Evolutionary conservation across 2,888 invertebrate species (phyloP).

Genomic region (Schizotus pectinicornis): DNA sequence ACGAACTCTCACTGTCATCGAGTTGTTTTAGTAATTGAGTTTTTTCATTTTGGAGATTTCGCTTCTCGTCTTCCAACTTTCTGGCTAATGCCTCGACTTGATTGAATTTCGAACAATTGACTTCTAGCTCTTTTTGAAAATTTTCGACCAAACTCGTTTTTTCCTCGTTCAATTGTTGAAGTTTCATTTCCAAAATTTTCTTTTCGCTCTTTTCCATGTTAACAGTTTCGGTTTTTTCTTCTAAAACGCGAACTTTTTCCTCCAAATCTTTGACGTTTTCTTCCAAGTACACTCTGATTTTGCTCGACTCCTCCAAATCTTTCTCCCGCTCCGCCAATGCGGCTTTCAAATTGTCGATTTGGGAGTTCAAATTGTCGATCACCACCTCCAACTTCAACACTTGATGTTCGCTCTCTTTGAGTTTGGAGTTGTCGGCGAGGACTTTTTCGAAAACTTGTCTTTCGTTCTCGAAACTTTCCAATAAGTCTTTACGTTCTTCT

Average conservation of each 20-base stretch:
- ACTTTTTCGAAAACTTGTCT: conserved; percentile 8
- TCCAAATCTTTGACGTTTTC: conserved; percentile 25
- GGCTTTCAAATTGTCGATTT: conserved; percentile 1
- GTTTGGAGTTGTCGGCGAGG: neutral
- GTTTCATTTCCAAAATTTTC: conserved; percentile 12
- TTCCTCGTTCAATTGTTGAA: conserved; percentile 28
- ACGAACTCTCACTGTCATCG: neutral
- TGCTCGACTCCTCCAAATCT: conserved; percentile 32
- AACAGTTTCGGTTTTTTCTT: conserved; percentile 28
- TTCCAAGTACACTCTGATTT: conserved; percentile 26
- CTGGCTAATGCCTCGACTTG: no score
- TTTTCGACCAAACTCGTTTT: conserved; percentile 26
- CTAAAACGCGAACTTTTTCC: conserved; percentile 29
- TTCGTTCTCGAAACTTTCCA: conserved; percentile 35
- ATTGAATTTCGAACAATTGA: no score
- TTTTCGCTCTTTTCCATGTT: conserved; percentile 28
- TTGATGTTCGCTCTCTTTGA: conserved; percentile 21
- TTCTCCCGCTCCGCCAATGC: conserved; percentile 5
- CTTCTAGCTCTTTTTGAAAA: neutral
- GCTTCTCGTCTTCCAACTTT: neutral
- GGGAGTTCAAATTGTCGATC: conserved; percentile 1
- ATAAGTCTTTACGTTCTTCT: conserved; percentile 33
- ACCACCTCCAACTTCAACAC: conserved; percentile 14
- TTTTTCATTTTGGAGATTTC: neutral
- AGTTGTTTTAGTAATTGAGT: neutral